Base-by-base conservation (phyloP, 2,797 vertebrate species). In the Taeniopygia guttata region DNA sequence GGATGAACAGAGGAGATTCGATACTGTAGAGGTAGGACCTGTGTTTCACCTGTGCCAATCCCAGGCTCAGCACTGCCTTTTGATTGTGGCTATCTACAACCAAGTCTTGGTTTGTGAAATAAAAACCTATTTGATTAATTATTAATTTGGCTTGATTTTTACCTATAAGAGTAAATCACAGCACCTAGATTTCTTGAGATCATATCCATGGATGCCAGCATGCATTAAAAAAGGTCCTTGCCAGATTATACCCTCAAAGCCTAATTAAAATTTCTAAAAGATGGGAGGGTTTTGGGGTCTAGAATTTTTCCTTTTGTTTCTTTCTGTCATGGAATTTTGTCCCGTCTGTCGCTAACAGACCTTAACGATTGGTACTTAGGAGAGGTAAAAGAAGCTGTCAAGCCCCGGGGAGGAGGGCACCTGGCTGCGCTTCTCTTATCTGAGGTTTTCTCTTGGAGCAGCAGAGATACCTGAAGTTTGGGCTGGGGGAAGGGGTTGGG, bases 331-430 rank as follows among this genome's bases (percentile, higher is more conserved):
- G 9, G 46, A 51, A n/a, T n/a, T n/a, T 42, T 27, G 23, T 40
- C 17, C 22, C 29, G 60, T 59, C 16, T 49, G 29, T 19, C 2
- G 1, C 22, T 48, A 75, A 60, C 22, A 60, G 40, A 40, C 17
- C 13, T 0, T 10, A n/a, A n/a, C 0, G 1, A 46, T 9, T 30
- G 19, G 17, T 60, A 27, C 8, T 26, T 13, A 27, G 17, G 16
- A 60, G 36, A 49, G 17, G n/a, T 22, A 26, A 40, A 27, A n/a
- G 29, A 40, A 49, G 8, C 17, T 26, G 45, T 22, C 36, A 20
- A 25, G 13, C 6, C 32, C 56, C 26, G 22, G n/a, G n/a, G 11
- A 29, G 25, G 29, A 38, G 10, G 7, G 34, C 21, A 32, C 21
- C 21, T 20, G 43, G 27, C 27, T 48, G 34, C 16, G 26, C 13